Conservation (phyloP, 1,140 invertebrate genomes). For the Saccostrea cuccullata region DNA sequence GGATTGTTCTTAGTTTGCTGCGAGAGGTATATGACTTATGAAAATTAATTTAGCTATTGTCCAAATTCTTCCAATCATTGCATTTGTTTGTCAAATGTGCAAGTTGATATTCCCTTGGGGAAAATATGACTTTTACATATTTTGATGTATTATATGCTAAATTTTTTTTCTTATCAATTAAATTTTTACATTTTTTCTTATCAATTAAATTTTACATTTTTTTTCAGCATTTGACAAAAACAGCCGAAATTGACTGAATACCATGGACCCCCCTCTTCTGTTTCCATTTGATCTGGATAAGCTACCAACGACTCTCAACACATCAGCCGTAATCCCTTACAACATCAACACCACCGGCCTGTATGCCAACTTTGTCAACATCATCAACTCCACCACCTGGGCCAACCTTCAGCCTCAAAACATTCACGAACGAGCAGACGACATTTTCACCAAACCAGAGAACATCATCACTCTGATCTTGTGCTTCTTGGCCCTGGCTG, state of each 20-base stretch:
- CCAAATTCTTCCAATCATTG: too few species aligned
- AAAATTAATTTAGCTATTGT: too few species aligned
- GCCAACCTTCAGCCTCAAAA: conserved; percentile 56
- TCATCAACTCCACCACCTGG: conserved; percentile 51
- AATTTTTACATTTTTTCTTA: background rate
- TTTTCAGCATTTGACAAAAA: background rate
- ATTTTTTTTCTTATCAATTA: background rate
- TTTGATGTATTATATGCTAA: background rate
- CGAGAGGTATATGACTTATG: too few species aligned
- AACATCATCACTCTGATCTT: conserved; percentile 63
- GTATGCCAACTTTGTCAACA: conserved; percentile 11
- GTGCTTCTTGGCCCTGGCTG: conserved; percentile 60
- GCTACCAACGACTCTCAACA: background rate
- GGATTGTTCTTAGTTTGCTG: too few species aligned
- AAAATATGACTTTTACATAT: too few species aligned
- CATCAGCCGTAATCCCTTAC: conserved; percentile 6
- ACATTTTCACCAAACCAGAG: conserved; percentile 60
- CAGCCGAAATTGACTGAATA: background rate
- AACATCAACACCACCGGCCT: conserved; percentile 38
- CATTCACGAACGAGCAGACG: conserved; percentile 56
- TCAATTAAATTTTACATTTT: too few species aligned
- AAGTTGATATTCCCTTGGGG: too few species aligned
- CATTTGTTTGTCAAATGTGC: too few species aligned
- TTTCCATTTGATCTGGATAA: conserved; percentile 6
- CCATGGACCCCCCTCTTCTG: background rate